Conservation (phyloP, 2,113 vertebrate species). For the Eurypyga helias region DNA sequence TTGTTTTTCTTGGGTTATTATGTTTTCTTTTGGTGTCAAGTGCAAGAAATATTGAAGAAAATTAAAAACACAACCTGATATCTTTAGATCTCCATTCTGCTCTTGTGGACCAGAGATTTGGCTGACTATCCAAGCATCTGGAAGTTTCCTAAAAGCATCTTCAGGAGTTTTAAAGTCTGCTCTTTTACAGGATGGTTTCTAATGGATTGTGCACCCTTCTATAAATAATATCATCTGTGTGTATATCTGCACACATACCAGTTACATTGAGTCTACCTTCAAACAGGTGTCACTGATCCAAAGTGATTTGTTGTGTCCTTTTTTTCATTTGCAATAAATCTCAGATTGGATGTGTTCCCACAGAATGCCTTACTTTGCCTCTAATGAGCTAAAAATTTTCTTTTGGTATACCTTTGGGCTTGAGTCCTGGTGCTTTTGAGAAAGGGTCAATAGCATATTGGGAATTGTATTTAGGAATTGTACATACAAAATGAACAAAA, state of each 20-base stretch:
- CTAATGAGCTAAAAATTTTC: not conserved
- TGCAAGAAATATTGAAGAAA: slow-evolving; percentile 23
- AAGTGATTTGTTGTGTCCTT: not conserved
- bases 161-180: not conserved
- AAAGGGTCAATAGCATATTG: not conserved
- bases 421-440: not conserved
- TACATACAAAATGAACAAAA: slow-evolving; percentile 27
- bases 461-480: not conserved
- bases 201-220: not conserved
- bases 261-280: not conserved
- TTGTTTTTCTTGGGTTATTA: not conserved
- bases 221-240: not conserved
- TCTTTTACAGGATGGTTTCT: not conserved
- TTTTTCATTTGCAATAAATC: not conserved
- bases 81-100: not conserved
- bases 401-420: not conserved
- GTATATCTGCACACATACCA: not conserved
- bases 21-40: not conserved
- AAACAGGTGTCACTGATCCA: not conserved
- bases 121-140: slow-evolving; percentile 22
- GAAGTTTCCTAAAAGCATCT: slow-evolving; percentile 1
- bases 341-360: not conserved
- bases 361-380: not conserved
- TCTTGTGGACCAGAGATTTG: slow-evolving; percentile 28
- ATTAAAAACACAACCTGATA: slow-evolving; percentile 7